Evolutionary conservation across 2,888 invertebrate genomes (phyloP).

Genomic region (Acrocera orbiculus): DNA sequence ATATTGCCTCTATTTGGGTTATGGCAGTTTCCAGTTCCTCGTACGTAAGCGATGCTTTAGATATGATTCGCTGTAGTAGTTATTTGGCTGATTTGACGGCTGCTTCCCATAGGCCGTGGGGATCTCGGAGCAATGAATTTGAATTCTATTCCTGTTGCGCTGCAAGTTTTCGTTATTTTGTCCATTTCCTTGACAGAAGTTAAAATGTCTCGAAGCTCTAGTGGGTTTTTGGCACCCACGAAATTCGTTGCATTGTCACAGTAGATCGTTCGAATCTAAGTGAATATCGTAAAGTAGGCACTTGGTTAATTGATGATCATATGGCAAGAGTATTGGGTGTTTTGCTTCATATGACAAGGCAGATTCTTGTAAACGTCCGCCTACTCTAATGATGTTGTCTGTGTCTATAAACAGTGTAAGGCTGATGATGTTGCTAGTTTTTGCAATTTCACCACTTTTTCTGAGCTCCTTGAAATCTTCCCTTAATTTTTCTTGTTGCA

Average conservation of each 20-base stretch:
- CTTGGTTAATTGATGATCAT: no score
- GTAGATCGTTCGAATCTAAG: slow-evolving; percentile 1
- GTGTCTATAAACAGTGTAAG: no score
- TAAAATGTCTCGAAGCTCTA: neutral
- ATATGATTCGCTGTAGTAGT: neutral
- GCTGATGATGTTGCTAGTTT: no score
- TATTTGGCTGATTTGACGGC: slow-evolving; percentile 6
- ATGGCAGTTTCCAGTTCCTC: slow-evolving; percentile 4
- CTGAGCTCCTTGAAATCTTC: no score
- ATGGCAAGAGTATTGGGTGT: no score
- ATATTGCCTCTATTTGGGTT: slow-evolving; percentile 13
- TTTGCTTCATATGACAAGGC: no score
- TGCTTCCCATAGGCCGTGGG: slow-evolving; percentile 7
- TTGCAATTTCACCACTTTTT: no score
- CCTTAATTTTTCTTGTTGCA: no score
- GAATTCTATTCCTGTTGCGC: neutral
- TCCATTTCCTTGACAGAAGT: neutral
- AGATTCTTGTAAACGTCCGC: no score
- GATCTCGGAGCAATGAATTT: slow-evolving; percentile 4
- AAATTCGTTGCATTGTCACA: slow-evolving; percentile 9
- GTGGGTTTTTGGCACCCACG: slow-evolving; percentile 2
- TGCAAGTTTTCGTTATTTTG: neutral
- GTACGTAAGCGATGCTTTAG: neutral
- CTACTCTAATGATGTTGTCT: no score
- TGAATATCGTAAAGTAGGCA: no score